A percentile compares a stretch with the other conserved stretches of the same genome.
Conservation (phyloP, 2,113 vertebrate genomes). For the Rhegmatorhina hoffmannsi region DNA sequence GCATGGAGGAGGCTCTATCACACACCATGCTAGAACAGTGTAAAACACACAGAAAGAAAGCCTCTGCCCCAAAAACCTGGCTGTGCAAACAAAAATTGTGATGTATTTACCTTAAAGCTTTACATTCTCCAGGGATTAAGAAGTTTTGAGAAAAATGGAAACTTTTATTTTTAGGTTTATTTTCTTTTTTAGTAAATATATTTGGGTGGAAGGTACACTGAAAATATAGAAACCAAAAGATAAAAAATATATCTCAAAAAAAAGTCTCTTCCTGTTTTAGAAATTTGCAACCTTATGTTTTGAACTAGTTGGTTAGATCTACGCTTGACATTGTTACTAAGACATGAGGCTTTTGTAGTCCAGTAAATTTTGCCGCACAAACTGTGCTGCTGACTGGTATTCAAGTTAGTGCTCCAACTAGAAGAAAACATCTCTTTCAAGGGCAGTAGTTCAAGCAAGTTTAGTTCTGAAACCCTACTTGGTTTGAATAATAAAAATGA, state of each 20-base stretch:
- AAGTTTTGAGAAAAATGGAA: not conserved
- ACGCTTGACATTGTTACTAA: not conserved
- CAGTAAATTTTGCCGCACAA: not conserved
- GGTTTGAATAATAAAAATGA: not conserved
- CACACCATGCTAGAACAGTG: not conserved
- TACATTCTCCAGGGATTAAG: not conserved
- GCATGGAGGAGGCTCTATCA: not conserved
- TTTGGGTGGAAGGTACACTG: not conserved
- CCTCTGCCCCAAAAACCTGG: not conserved
- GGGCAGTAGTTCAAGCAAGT: not conserved
- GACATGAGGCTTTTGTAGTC: not conserved
- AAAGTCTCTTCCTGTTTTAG: not conserved
- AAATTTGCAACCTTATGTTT: not conserved
- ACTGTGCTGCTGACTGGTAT: not conserved
- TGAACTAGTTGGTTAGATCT: not conserved
- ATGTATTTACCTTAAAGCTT: not conserved
- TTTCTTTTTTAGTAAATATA: not conserved
- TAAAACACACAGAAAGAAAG: not conserved
- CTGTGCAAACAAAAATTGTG: not conserved
- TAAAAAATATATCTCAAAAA: not conserved
- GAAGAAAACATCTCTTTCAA: not conserved
- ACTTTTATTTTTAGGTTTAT: no score
- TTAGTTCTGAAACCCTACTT: not conserved
- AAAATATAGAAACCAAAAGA: not conserved
- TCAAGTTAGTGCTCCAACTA: accelerated